These are phyloP conservation scores for Tonatia bakeri DNA, from an alignment of 2,113 vertebrate genomes.

Conservation along the genomic window DNA sequence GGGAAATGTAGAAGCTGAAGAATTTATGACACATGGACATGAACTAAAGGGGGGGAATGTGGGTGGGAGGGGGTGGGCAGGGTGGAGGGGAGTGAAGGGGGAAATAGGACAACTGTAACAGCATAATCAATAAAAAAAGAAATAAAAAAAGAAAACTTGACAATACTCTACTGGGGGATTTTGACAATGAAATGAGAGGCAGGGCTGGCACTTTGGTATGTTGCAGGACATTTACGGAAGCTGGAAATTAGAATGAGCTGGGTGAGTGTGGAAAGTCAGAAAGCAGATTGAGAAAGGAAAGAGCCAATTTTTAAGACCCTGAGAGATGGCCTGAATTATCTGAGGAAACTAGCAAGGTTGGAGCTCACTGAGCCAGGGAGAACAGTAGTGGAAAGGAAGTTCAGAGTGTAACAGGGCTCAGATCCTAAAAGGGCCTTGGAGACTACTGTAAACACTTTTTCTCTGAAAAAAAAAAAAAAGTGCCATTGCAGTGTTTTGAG, in stretches of 20 bases:
- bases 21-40: too few species aligned
- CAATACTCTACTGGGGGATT: background rate
- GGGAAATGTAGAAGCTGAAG: too few species aligned
- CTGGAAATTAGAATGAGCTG: background rate
- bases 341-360: background rate
- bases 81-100: too few species aligned
- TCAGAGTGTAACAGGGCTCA: background rate
- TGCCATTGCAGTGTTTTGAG: background rate
- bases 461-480: background rate
- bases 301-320: background rate
- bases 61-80: too few species aligned
- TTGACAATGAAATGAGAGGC: background rate
- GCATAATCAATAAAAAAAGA: too few species aligned
- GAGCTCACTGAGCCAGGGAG: background rate
- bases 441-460: background rate
- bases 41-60: too few species aligned
- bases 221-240: background rate
- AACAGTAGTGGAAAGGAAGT: background rate
- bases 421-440: background rate
- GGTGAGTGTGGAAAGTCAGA: background rate
- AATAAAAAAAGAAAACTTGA: too few species aligned
- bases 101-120: too few species aligned
- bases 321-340: background rate
- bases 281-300: background rate
- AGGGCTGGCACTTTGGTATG: background rate